Conservation (phyloP, 1,140 invertebrate species). For the Charaxes varanes region DNA sequence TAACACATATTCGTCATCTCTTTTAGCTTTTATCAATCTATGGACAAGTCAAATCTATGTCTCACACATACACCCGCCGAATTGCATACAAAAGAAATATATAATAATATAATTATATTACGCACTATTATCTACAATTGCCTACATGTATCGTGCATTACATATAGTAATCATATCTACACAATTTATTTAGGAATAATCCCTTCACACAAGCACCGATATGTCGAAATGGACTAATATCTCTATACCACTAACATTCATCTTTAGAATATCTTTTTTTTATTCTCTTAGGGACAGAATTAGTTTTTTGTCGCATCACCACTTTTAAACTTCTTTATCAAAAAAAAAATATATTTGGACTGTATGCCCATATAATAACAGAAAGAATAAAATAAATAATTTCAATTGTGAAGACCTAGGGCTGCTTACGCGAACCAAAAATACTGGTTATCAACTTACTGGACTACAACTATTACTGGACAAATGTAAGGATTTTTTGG, state of each 20-base stretch:
- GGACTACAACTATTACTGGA: too few relatives aligned
- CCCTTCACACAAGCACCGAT: slow-evolving; percentile 66
- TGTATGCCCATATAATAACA: not conserved
- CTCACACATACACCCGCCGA: too few relatives aligned
- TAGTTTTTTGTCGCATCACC: not conserved
- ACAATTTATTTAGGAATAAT: slow-evolving; percentile 57
- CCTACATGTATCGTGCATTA: too few relatives aligned
- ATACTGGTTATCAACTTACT: too few relatives aligned
- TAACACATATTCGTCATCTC: too few relatives aligned
- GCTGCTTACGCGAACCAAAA: too few relatives aligned
- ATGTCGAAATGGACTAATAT: slow-evolving; percentile 64
- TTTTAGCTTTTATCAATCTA: too few relatives aligned
- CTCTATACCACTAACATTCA: slow-evolving; percentile 40
- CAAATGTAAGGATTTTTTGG: too few relatives aligned
- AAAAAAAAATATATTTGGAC: not conserved
- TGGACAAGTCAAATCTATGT: too few relatives aligned
- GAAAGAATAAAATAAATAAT: not conserved
- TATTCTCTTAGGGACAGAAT: slow-evolving; percentile 34
- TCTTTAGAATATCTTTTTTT: slow-evolving; percentile 59
- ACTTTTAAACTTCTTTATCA: slow-evolving; percentile 8
- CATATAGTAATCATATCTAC: slow-evolving; percentile 27
- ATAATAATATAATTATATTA: not conserved
- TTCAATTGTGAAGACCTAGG: too few relatives aligned
- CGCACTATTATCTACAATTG: too few relatives aligned
- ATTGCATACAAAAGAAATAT: slow-evolving; percentile 1